Conservation (phyloP, 2,888 invertebrate genomes). For the Nemotelus pantherinus region DNA sequence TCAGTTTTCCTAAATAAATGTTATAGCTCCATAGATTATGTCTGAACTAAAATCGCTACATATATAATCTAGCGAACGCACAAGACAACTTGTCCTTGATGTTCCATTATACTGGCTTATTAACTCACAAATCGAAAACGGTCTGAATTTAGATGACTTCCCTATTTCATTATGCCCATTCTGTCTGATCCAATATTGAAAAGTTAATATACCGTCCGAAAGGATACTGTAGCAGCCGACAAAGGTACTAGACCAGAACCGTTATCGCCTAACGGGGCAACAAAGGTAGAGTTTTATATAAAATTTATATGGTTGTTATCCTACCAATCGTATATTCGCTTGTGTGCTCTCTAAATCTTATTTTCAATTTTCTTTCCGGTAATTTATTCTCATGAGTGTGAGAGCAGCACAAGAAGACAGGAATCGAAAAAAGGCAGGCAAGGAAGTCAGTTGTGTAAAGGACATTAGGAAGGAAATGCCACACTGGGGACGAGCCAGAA, state of each 20-base stretch:
- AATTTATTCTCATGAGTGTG: conserved; percentile 50
- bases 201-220: background rate
- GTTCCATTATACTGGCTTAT: too few species aligned
- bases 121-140: too few species aligned
- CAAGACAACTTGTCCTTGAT: too few species aligned
- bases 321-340: conserved; percentile 47
- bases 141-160: background rate
- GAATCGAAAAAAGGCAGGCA: background rate
- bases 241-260: background rate
- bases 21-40: too few species aligned
- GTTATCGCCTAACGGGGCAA: background rate
- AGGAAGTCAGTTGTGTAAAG: conserved; percentile 16
- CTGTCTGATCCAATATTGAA: background rate
- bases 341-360: conserved; percentile 50
- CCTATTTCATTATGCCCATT: background rate
- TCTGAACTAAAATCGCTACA: too few species aligned
- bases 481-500: conserved; percentile 46
- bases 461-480: conserved; percentile 47
- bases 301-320: conserved; percentile 47
- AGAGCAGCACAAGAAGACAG: conserved; percentile 35
- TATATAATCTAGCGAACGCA: too few species aligned
- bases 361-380: conserved; percentile 51
- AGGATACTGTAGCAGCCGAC: background rate
- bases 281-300: conserved; percentile 43
- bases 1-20: too few species aligned